These are phyloP conservation scores for Bugulina stolonifera DNA, from an alignment of 2,888 invertebrate genomes.

Conservation along the genomic window DNA sequence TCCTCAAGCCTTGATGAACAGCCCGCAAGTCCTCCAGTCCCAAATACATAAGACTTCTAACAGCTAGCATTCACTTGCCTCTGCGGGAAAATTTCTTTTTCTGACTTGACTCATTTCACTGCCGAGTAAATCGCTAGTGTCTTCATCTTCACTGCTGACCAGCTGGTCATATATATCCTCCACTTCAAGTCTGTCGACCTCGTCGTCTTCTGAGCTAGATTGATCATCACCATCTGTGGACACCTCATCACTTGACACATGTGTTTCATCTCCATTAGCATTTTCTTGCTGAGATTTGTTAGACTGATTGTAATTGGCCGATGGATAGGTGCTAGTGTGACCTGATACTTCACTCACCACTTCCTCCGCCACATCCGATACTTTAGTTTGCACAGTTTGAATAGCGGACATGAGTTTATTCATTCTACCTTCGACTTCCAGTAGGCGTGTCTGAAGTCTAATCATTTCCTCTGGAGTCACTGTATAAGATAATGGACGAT, in stretches of 20 bases:
- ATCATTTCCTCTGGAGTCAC: conserved; percentile 18
- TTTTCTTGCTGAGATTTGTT: no score
- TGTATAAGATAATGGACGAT: not conserved
- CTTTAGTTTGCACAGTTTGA: conserved; percentile 5
- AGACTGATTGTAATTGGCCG: not conserved
- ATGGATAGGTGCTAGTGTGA: no score
- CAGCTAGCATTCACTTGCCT: not conserved
- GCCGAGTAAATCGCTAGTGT: not conserved
- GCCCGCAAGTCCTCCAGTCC: no score
- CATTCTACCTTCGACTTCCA: conserved; percentile 5
- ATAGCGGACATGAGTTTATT: conserved; percentile 20
- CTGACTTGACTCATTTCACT: not conserved
- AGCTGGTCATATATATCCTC: not conserved
- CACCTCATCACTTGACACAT: not conserved
- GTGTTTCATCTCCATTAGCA: no score
- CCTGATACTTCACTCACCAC: not conserved
- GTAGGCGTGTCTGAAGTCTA: not conserved
- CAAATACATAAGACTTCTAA: no score
- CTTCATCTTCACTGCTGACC: conserved; percentile 8
- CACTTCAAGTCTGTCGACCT: not conserved
- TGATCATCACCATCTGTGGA: not conserved
- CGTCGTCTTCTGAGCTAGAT: not conserved
- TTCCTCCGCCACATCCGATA: not conserved
- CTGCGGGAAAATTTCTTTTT: not conserved
- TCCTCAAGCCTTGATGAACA: no score